These are phyloP conservation scores for Scaptomyza hsui DNA, from an alignment of 1,140 invertebrate genomes.

Conservation along the genomic window DNA sequence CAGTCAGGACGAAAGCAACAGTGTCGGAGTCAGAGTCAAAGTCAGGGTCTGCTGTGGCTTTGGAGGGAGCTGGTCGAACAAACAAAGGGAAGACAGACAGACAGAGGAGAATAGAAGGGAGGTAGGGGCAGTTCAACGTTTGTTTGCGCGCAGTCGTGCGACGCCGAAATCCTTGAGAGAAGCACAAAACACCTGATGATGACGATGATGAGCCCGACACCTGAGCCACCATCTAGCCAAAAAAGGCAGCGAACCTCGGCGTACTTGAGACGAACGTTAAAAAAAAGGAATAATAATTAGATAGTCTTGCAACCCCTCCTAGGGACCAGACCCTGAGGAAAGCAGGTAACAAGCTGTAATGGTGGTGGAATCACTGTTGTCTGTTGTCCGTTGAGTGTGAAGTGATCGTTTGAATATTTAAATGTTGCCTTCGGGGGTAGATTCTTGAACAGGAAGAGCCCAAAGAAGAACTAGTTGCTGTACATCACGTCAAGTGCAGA, in stretches of 20 bases:
- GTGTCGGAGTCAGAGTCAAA: constrained; percentile 30
- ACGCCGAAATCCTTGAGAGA: constrained; percentile 62
- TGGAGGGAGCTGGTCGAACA: neutral
- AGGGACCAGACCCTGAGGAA: constrained; percentile 10
- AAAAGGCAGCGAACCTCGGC: constrained; percentile 25
- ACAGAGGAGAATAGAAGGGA: neutral
- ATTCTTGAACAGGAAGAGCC: constrained; percentile 25
- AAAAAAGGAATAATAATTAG: constrained; percentile 71
- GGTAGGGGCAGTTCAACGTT: constrained; percentile 11
- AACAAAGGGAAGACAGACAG: neutral
- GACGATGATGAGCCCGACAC: constrained; percentile 55
- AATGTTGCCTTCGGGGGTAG: constrained; percentile 62
- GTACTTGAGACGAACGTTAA: constrained; percentile 39
- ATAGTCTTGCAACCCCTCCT: constrained; percentile 71
- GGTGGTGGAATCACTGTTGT: constrained; percentile 71
- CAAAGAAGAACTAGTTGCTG: constrained; percentile 11
- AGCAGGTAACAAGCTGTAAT: constrained; percentile 17
- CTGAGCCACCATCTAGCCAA: constrained; percentile 33
- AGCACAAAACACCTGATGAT: constrained; percentile 63
- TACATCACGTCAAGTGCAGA: constrained; percentile 34
- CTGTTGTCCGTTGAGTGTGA: constrained; percentile 51
- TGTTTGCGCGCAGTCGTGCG: constrained; percentile 68
- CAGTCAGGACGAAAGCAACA: constrained; percentile 51
- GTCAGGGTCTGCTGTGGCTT: constrained; percentile 1
- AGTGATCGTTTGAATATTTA: constrained; percentile 79